Evolutionary conservation across 2,113 vertebrate genomes (phyloP).

Genomic region (Misgurnus mizolepis): DNA sequence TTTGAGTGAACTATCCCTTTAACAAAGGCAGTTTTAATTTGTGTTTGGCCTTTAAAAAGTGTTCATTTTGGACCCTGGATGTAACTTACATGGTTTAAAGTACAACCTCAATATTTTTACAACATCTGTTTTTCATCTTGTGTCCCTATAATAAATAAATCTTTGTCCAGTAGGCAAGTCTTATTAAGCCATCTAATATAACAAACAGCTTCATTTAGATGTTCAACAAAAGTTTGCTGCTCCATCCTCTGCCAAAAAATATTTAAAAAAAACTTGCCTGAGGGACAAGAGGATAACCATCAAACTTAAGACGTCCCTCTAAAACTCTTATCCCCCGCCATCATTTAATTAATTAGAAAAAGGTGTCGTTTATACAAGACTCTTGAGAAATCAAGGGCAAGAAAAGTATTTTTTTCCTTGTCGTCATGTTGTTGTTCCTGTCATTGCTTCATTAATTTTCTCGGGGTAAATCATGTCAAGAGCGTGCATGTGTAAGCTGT

Average conservation of each 20-base stretch:
- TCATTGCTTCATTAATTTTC: conserved; percentile 76
- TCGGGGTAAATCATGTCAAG: conserved; percentile 72
- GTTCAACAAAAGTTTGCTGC: background rate
- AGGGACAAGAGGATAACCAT: background rate
- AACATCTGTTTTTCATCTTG: too few relatives aligned
- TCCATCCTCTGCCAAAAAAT: background rate
- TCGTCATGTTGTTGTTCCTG: conserved; percentile 56
- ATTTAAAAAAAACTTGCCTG: background rate
- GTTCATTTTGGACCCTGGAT: too few relatives aligned
- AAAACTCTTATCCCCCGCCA: conserved; percentile 28
- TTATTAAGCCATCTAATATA: background rate
- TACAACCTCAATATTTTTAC: too few relatives aligned
- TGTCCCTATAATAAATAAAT: background rate
- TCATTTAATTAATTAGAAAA: conserved; percentile 76
- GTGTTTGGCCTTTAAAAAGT: too few relatives aligned
- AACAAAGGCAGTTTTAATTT: too few relatives aligned
- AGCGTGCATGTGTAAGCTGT: conserved; percentile 74
- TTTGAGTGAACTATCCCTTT: too few relatives aligned
- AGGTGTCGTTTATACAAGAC: conserved; percentile 58
- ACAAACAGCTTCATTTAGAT: background rate
- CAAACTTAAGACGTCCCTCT: conserved; percentile 12
- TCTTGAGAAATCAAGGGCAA: conserved; percentile 77
- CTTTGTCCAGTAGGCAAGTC: background rate
- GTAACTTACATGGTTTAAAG: too few relatives aligned
- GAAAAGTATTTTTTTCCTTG: conserved; percentile 56